These are phyloP conservation scores for Anoplophora glabripennis DNA, from an alignment of 1,140 invertebrate species.

Conservation along the genomic window DNA sequence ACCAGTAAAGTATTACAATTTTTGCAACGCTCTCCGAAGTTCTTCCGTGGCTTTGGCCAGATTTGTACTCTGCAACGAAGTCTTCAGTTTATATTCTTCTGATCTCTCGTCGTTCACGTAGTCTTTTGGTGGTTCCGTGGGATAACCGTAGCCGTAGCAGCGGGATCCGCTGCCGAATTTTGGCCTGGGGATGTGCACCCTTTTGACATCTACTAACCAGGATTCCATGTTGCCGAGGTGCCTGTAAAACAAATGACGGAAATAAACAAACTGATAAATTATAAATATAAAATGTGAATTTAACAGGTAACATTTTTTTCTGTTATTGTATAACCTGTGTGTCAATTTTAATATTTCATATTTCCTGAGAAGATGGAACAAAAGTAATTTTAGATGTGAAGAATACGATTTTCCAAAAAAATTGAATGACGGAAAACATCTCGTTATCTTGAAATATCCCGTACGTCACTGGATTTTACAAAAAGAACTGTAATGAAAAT, in stretches of 20 bases:
- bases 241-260: slow-evolving; percentile 11
- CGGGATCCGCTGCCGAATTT: slow-evolving; percentile 65
- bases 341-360: too few relatives aligned
- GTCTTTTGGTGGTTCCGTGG: slow-evolving; percentile 65
- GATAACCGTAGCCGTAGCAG: slow-evolving; percentile 47
- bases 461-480: too few relatives aligned
- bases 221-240: slow-evolving; percentile 64
- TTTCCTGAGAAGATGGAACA: too few relatives aligned
- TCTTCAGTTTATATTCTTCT: slow-evolving; percentile 49
- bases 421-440: too few relatives aligned
- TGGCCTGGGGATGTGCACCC: slow-evolving; percentile 75
- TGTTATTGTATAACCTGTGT: too few relatives aligned
- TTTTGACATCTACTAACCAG: slow-evolving; percentile 77
- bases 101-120: slow-evolving; percentile 55
- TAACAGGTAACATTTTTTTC: too few relatives aligned
- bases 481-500: too few relatives aligned
- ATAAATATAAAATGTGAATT: too few relatives aligned
- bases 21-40: slow-evolving; percentile 66
- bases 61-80: slow-evolving; percentile 52
- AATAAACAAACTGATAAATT: not conserved
- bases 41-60: slow-evolving; percentile 70
- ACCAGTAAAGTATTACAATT: slow-evolving; percentile 56
- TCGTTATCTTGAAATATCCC: too few relatives aligned
- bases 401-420: too few relatives aligned
- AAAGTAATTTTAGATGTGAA: too few relatives aligned